phyloP scores from a whole-genome alignment of 2,113 vertebrate species.

The Psittacara wagleri region DNA sequence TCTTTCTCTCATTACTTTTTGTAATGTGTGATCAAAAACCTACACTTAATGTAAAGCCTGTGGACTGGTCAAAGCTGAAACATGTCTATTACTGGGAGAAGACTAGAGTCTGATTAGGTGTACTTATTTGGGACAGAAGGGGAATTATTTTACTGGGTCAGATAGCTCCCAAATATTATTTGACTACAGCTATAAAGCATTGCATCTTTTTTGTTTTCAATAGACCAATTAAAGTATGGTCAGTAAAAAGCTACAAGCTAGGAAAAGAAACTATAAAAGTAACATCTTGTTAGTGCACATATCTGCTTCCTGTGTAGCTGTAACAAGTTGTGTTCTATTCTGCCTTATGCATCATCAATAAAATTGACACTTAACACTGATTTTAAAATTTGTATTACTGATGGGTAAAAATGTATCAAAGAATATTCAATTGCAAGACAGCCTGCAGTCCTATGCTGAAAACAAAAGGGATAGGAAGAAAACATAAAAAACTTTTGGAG shows the following conservation, averaged over 20 bases:
- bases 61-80: background rate
- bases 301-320: constrained; percentile 15
- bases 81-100: background rate
- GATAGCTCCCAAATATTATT: background rate
- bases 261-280: constrained; percentile 50
- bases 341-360: constrained; percentile 31
- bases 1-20: background rate
- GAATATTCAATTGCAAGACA: background rate
- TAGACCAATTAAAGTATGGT: constrained; percentile 51
- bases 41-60: background rate
- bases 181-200: constrained; percentile 1
- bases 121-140: background rate
- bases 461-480: background rate
- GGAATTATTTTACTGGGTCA: constrained; percentile 21
- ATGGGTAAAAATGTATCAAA: background rate
- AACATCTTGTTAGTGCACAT: constrained; percentile 49
- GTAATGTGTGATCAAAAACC: background rate
- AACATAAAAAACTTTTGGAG: background rate
- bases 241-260: constrained; percentile 43
- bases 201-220: constrained; percentile 23
- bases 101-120: background rate
- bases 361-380: constrained; percentile 32
- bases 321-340: constrained; percentile 51
- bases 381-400: constrained; percentile 22
- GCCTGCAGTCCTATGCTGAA: background rate